Base-by-base conservation (phyloP, 2,888 invertebrate species). In the Acanthosepion pharaonis region DNA sequence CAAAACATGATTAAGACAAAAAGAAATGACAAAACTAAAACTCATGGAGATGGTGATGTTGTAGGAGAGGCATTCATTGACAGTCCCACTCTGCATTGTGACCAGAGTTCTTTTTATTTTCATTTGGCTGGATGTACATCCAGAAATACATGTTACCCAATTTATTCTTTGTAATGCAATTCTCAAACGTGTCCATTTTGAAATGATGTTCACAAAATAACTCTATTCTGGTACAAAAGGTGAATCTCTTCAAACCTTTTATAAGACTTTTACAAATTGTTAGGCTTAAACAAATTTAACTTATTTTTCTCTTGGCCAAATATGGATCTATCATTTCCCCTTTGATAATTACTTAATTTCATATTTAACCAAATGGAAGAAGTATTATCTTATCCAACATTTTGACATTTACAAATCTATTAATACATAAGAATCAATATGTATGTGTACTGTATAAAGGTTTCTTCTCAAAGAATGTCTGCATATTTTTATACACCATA, bases 91-190 rank as follows among this genome's bases (percentile, higher is more conserved):
- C 59, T 25, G 78, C n/a, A 78, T 78, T 78, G n/a, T 78, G 78
- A 78, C 78, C n/a, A 78, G 78, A 78, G n/a, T 78, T n/a, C 78
- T 78, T 78, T 78, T n/a, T 78, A 78, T 78, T 78, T 78, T n/a
- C 78, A 78, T 78, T n/a, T 78, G 28, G 78, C n/a, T n/a, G 78
- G 78, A n/a, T 78, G 28, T n/a, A 78, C 28, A n/a, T 78, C 78
- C 78, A 78, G 78, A 78, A 78, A 78, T 78, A 78, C n/a, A 78
- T n/a, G 78, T n/a, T 78, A 78, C 78, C 78, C 28, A 78, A 78
- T 78, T 78, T 78, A 78, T 78, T 78, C 78, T 78, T 78, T 78
- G 78, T 78, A 78, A 78, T 78, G 78, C 78, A 78, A 78, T 78
- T 78, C 78, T 78, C 78, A 78, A 78, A 78, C 78, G 78, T 78